Percentiles rank a stretch among this genome's conserved stretches.
Evolutionary conservation across 2,113 vertebrate species (phyloP).

Genomic region (Irena cyanogastra): DNA sequence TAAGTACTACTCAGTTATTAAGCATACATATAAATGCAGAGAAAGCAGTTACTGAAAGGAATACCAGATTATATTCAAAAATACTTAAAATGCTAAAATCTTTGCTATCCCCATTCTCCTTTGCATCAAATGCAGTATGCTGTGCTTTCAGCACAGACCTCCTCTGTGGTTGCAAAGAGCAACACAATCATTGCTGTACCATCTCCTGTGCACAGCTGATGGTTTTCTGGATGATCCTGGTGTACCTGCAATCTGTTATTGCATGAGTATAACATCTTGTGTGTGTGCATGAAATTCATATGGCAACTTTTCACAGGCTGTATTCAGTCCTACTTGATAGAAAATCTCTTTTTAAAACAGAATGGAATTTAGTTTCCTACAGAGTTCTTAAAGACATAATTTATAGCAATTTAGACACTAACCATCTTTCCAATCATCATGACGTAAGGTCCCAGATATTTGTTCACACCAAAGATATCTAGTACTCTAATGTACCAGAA

Average conservation of each 20-base stretch:
- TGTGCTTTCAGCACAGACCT: background rate
- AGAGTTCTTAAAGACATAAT: background rate
- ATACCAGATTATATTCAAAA: background rate
- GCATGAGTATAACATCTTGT: background rate
- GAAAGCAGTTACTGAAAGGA: background rate
- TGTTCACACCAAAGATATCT: constrained; percentile 99
- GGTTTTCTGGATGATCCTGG: background rate
- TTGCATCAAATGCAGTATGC: background rate
- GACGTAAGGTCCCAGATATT: constrained; percentile 96
- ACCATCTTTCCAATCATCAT: constrained; percentile 99
- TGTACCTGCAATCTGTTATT: background rate
- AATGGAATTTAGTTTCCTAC: background rate
- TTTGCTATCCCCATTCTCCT: background rate
- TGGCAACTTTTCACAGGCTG: background rate
- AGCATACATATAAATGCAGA: background rate
- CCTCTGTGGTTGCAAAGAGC: background rate
- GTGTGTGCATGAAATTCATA: background rate
- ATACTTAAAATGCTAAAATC: background rate
- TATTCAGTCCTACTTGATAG: background rate
- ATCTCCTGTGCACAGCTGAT: background rate
- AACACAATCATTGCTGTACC: background rate
- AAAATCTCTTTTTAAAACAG: background rate
- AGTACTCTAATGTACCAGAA: constrained; percentile 99
- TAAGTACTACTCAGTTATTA: background rate
- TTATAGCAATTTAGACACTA: constrained; percentile 28